Conservation (phyloP, 2,797 vertebrate species). For the Ciconia nigra region DNA sequence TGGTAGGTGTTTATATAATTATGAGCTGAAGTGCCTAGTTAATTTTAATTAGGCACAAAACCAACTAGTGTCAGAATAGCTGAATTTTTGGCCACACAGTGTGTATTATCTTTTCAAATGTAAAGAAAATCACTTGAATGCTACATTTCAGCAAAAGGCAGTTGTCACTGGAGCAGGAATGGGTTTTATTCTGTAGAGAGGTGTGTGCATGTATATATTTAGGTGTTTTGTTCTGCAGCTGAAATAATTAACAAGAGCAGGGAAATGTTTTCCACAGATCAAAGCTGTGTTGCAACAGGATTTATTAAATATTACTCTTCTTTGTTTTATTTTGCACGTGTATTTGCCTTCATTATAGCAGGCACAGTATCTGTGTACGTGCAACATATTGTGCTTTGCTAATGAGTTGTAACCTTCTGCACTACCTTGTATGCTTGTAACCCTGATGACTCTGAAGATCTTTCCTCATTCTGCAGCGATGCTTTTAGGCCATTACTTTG, state of each 20-base stretch:
- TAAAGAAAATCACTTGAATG: constrained; percentile 30
- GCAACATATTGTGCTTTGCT: neutral
- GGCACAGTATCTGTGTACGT: rapidly evolving
- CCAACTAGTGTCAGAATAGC: constrained; percentile 17
- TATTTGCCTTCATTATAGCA: neutral
- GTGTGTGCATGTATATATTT: neutral
- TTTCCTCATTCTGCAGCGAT: neutral
- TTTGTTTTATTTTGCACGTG: neutral
- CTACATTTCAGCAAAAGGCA: neutral
- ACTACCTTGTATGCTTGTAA: neutral
- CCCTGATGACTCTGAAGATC: neutral
- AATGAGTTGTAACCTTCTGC: neutral
- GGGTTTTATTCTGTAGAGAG: neutral
- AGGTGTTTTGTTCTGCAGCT: neutral
- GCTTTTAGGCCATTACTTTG: neutral
- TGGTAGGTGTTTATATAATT: constrained; percentile 64
- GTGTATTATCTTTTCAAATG: constrained; percentile 26
- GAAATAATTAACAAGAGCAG: neutral
- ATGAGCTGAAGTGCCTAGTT: constrained; percentile 58
- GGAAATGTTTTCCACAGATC: neutral
- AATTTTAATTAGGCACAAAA: constrained; percentile 73
- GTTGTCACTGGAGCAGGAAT: neutral
- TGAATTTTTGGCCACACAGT: constrained; percentile 9
- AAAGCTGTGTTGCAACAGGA: neutral
- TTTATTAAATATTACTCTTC: neutral